Conservation (phyloP, 2,113 vertebrate genomes). For the Hydrolagus affinis region DNA sequence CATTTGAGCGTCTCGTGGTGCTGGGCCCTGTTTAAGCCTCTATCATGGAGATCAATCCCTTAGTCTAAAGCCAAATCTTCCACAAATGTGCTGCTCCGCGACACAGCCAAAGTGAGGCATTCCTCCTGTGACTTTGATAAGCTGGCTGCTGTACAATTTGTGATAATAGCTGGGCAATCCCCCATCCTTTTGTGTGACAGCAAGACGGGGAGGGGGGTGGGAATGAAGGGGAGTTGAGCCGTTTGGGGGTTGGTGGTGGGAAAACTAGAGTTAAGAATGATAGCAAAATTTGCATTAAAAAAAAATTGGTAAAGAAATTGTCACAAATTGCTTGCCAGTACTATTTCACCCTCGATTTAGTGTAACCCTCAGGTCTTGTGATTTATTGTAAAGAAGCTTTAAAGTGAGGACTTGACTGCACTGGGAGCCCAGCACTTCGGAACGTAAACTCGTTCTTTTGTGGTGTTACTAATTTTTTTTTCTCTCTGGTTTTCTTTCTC, state of each 20-base stretch:
- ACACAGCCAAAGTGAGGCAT: no score
- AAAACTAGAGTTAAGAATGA: no score
- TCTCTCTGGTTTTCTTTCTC: constrained; percentile 26
- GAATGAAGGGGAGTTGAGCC: no score
- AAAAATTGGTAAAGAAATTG: neutral
- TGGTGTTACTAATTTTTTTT: constrained; percentile 51
- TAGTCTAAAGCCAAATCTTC: neutral
- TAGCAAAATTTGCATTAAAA: no score
- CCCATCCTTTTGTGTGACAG: neutral
- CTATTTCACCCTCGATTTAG: neutral
- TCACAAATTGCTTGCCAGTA: neutral
- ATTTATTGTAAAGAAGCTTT: neutral
- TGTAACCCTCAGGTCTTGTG: neutral
- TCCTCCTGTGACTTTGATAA: neutral
- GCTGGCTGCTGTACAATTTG: neutral
- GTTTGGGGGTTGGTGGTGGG: no score
- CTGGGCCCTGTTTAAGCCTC: neutral
- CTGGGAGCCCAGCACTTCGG: neutral
- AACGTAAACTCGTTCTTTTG: neutral
- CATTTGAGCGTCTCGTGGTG: neutral
- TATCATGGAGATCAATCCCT: neutral
- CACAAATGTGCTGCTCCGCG: no score
- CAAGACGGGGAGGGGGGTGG: no score
- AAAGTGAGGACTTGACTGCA: neutral
- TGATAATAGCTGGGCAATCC: neutral